Percentiles rank a stretch among this genome's conserved stretches.
These are phyloP conservation scores for Tipula confusa DNA, from an alignment of 2,888 invertebrate species.

Conservation along the genomic window DNA sequence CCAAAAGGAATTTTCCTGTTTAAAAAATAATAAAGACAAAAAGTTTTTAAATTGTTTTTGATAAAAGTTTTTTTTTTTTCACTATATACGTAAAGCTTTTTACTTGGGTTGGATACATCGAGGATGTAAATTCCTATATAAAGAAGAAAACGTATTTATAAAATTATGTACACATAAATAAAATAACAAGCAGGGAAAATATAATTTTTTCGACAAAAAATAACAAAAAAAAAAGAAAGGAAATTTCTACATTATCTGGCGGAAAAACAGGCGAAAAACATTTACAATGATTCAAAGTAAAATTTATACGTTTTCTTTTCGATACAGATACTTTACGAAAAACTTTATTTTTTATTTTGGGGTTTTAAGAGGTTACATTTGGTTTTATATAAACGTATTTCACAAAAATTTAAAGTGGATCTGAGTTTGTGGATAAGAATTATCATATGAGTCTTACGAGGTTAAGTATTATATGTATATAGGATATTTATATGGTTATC, in stretches of 20 bases:
- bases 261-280: neutral
- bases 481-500: neutral
- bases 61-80: neutral
- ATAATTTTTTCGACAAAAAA: neutral
- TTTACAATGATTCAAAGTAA: neutral
- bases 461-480: neutral
- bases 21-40: neutral
- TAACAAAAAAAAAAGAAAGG: no score
- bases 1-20: neutral
- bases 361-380: neutral
- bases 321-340: neutral
- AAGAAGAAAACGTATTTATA: neutral
- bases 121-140: neutral
- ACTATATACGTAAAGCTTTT: neutral
- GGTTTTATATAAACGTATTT: neutral
- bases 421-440: neutral
- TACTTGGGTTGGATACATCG: neutral
- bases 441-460: neutral
- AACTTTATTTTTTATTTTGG: neutral
- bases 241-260: neutral
- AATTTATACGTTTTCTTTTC: neutral
- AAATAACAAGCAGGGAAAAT: neutral
- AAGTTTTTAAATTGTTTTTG: slow-evolving; percentile 9
- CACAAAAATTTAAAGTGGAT: neutral
- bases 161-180: neutral